Evolutionary conservation across 1,140 invertebrate species (phyloP), one percentile per base, ranked within the genome.

Genomic region (Zaprionus tsacasi): DNA sequence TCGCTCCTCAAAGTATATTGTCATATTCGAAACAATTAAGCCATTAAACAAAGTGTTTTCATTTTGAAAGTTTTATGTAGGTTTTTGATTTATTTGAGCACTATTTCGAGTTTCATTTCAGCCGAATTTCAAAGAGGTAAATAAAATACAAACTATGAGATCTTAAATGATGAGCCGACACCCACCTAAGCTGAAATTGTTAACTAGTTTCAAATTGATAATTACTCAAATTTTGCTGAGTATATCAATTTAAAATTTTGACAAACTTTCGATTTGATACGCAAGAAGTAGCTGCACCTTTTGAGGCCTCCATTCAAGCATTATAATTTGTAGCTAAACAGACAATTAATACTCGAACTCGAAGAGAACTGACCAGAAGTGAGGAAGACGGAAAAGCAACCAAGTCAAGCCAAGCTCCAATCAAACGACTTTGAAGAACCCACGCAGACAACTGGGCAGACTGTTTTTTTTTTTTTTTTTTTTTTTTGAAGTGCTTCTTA

Each of bases 371-470:
- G 71, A 72, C 45, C 68, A 65, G 60, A 48, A n/a, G 21, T 13
- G 33, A 43, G 38, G 13, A 33, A 48, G n/a, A 21, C 21, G 21
- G 21, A 50, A 48, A 17, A 48, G 48, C 21, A 21, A 21, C 21
- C 21, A 21, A 21, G 21, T 21, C 21, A 60, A 76, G 43, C 54
- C 17, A 35, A 65, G 45, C 76, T 74, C 50, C 76, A 87, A 88
- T 88, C 85, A 89, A 88, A 89, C 83, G 69, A 68, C 83, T 89
- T 89, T 80, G 56, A 48, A 17, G 69, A 70, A 66, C 83, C 83
- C 83, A 88, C 83, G 83, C 83, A 79, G 76, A 76, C 76, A 82
- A 70, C 55, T 57, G 63, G 79, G 75, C 72, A 87, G 82, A 87
- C 82, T 68, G 55, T 68, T 73, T 79, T 50, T 50, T 50, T 50